phyloP scores from a whole-genome alignment of 2,888 invertebrate genomes.

The Andricus curvator region DNA sequence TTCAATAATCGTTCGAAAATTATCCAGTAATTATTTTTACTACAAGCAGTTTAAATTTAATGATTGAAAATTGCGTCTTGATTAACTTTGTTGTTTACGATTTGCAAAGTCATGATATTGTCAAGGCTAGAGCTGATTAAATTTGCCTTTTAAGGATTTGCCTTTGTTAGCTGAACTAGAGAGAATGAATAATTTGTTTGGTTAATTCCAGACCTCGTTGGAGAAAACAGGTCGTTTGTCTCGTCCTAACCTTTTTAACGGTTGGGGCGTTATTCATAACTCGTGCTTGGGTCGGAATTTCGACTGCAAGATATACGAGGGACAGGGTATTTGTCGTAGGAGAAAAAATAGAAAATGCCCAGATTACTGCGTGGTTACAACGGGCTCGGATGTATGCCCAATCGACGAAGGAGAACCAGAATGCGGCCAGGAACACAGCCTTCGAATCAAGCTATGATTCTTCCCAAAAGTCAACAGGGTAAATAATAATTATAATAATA shows the following conservation, averaged over 20 bases:
- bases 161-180: not conserved
- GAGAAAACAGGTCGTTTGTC: constrained; percentile 60
- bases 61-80: not conserved
- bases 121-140: not conserved
- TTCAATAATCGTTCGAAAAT: not conserved
- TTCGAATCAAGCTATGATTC: constrained; percentile 56
- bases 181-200: constrained; percentile 12
- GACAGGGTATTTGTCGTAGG: constrained; percentile 44
- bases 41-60: not conserved
- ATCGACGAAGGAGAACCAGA: constrained; percentile 70
- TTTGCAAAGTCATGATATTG: not conserved
- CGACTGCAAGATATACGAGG: constrained; percentile 49
- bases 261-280: constrained; percentile 59
- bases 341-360: constrained; percentile 60
- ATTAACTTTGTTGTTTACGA: not conserved
- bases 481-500: constrained; percentile 6
- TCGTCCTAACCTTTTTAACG: constrained; percentile 57
- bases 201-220: constrained; percentile 57
- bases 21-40: not conserved
- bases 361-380: constrained; percentile 67
- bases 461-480: constrained; percentile 56
- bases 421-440: constrained; percentile 65
- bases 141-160: not conserved
- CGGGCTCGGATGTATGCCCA: constrained; percentile 70
- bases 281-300: constrained; percentile 60